phyloP scores from a whole-genome alignment of 2,797 vertebrate genomes.

The Cephalopachus bancanus region DNA sequence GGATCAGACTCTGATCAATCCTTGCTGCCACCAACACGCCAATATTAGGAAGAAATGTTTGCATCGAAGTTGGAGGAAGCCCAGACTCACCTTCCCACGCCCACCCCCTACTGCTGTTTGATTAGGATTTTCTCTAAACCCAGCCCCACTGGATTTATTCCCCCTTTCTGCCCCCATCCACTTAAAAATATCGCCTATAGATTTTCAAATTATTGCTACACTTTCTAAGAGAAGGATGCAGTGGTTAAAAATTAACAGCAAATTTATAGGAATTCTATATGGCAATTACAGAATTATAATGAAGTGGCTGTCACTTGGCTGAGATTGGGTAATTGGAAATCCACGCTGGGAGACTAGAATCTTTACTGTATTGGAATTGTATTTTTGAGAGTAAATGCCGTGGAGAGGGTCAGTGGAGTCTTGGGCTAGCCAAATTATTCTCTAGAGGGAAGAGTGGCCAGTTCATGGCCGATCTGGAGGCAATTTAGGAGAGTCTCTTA shows the following conservation, averaged over 20 bases:
- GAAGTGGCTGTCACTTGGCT: constrained; percentile 67
- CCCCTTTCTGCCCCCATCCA: neutral
- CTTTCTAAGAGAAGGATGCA: constrained; percentile 65
- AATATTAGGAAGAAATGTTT: neutral
- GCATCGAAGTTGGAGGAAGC: neutral
- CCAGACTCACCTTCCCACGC: neutral
- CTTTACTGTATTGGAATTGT: constrained; percentile 63
- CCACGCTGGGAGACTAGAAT: constrained; percentile 64
- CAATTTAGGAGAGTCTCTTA: neutral
- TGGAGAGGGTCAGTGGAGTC: constrained; percentile 50
- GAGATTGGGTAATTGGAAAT: constrained; percentile 74
- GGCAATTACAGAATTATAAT: constrained; percentile 71
- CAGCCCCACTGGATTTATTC: neutral
- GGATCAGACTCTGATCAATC: constrained; percentile 40
- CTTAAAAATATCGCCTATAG: constrained; percentile 68
- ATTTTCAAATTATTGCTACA: constrained; percentile 69
- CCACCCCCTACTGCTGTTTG: neutral
- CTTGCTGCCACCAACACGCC: neutral
- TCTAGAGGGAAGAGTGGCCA: neutral
- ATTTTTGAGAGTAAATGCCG: constrained; percentile 52
- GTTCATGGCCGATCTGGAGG: neutral
- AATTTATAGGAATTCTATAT: constrained; percentile 67
- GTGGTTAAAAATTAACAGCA: constrained; percentile 73
- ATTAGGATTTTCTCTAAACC: neutral
- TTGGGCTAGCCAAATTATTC: constrained; percentile 6